Percentiles rank a stretch among this genome's conserved stretches.
Evolutionary conservation across 2,797 vertebrate genomes (phyloP).

Genomic region (Xiphophorus birchmanni): DNA sequence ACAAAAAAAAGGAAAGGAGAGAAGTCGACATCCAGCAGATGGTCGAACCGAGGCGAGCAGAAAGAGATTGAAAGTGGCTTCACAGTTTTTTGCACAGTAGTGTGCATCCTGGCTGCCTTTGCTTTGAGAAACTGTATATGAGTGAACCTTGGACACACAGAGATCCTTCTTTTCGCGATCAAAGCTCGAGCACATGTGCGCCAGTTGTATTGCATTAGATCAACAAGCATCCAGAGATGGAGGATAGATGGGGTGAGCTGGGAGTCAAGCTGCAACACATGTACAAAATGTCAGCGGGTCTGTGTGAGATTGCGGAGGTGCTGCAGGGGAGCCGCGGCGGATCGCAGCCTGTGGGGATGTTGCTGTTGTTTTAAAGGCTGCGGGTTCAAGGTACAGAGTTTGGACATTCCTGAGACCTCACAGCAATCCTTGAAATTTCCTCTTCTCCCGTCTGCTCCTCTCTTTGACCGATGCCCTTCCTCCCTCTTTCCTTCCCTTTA

Average conservation of each 20-base stretch:
- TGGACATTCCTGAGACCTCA: conserved; percentile 71
- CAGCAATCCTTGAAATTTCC: conserved; percentile 69
- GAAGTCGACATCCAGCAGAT: not conserved
- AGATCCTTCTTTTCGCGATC: conserved; percentile 48
- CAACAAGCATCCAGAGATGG: conserved; percentile 54
- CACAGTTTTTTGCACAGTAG: not conserved
- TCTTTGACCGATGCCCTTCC: conserved; percentile 57
- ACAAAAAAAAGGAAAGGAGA: not conserved
- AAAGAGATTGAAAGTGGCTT: not conserved
- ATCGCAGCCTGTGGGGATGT: conserved; percentile 53
- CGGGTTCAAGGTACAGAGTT: conserved; percentile 51
- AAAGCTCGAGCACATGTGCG: conserved; percentile 57
- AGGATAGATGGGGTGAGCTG: conserved; percentile 40
- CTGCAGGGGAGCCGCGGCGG: conserved; percentile 54
- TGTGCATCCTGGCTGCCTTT: conserved; percentile 3
- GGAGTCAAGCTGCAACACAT: conserved; percentile 52
- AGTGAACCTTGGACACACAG: conserved; percentile 32
- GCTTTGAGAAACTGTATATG: conserved; percentile 18
- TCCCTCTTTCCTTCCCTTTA: conserved; percentile 49
- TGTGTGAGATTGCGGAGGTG: conserved; percentile 35
- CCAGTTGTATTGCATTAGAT: conserved; percentile 59
- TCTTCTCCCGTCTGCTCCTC: conserved; percentile 53
- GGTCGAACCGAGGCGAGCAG: not conserved
- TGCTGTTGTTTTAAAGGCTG: conserved; percentile 64
- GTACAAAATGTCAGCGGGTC: conserved; percentile 57